Conservation (phyloP, 2,113 vertebrate species). For the Hippocampus mohnikei region DNA sequence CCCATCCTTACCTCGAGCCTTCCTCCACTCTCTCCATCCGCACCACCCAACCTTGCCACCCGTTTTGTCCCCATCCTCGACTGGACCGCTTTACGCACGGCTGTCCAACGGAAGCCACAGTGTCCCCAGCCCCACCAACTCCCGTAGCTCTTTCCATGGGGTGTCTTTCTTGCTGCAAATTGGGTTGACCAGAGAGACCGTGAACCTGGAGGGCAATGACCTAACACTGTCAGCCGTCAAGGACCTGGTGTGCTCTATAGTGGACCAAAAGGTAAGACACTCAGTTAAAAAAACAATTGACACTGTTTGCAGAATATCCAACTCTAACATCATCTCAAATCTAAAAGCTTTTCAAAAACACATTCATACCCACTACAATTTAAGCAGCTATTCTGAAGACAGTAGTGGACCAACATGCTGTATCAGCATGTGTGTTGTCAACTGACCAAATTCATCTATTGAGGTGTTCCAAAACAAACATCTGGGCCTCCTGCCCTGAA, state of each 20-base stretch:
- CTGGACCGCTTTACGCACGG: constrained; percentile 81
- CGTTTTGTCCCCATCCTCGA: constrained; percentile 76
- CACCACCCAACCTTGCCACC: constrained; percentile 78
- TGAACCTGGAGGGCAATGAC: constrained; percentile 90
- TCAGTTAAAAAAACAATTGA: neutral
- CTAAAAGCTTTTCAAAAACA: constrained; percentile 4
- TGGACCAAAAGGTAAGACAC: constrained; percentile 92
- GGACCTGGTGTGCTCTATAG: constrained; percentile 94
- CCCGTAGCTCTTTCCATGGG: constrained; percentile 86
- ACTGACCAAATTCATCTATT: constrained; percentile 49
- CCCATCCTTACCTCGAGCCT: constrained; percentile 88
- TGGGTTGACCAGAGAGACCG: constrained; percentile 92
- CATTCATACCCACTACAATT: neutral
- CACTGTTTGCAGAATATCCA: neutral
- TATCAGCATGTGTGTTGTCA: constrained; percentile 31
- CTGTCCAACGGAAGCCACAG: constrained; percentile 93
- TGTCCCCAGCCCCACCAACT: constrained; percentile 87
- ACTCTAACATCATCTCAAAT: neutral
- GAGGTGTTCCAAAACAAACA: constrained; percentile 51
- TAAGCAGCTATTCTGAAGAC: constrained; percentile 5
- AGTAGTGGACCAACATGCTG: constrained; percentile 3
- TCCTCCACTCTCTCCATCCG: constrained; percentile 78
- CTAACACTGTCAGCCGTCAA: constrained; percentile 90
- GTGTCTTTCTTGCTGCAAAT: constrained; percentile 95
- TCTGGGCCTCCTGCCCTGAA: constrained; percentile 51